Evolutionary conservation across 1,140 invertebrate species (phyloP).

Genomic region (Drosophila lacertosa): DNA sequence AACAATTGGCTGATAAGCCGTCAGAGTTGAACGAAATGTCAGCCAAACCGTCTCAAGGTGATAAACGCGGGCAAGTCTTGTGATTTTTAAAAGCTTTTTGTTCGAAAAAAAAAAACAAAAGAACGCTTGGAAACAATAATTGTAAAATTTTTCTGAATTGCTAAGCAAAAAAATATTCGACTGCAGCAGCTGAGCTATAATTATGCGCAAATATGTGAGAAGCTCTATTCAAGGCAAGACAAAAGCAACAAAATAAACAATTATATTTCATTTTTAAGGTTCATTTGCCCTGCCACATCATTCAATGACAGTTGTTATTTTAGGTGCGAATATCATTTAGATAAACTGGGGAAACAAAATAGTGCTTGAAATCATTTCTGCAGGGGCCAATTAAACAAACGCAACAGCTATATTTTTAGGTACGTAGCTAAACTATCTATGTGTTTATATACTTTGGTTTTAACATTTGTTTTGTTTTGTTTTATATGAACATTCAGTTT

Average conservation of each 20-base stretch:
- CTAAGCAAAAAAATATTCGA: background rate
- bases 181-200: background rate
- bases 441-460: background rate
- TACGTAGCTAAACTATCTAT: background rate
- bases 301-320: conserved; percentile 2
- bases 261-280: conserved; percentile 12
- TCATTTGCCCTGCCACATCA: conserved; percentile 36
- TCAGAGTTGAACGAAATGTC: conserved; percentile 23
- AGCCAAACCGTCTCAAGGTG: conserved; percentile 67
- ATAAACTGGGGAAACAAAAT: conserved; percentile 4
- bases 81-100: conserved; percentile 51
- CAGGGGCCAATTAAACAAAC: background rate
- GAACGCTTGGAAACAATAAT: background rate
- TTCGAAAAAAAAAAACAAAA: background rate
- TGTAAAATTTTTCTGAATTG: background rate
- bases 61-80: conserved; percentile 58
- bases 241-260: conserved; percentile 14
- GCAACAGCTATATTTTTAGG: background rate
- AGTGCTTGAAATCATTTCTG: background rate
- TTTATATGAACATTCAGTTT: conserved; percentile 10
- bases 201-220: background rate
- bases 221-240: conserved; percentile 22
- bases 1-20: conserved; percentile 46
- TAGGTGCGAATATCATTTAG: conserved; percentile 17
- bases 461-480: background rate